Conservation (phyloP, 2,888 invertebrate species). For the Caenorhabditis japonica region DNA sequence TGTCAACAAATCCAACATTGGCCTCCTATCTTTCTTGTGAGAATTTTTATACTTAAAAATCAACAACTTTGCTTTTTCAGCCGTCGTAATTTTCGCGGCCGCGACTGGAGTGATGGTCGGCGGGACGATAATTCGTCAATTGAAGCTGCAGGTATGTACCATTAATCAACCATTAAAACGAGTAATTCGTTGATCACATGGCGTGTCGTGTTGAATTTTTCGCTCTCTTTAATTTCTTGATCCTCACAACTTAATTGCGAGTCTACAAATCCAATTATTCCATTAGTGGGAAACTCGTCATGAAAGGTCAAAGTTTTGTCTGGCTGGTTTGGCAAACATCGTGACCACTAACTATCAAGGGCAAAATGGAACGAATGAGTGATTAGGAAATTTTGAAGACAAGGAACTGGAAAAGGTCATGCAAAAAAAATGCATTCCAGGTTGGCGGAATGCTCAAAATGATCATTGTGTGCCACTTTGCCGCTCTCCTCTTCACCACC, state of each 20-base stretch:
- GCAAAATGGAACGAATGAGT: not conserved
- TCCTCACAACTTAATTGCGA: conserved; percentile 15
- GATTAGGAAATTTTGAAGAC: conserved; percentile 1
- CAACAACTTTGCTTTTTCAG: conserved; percentile 52
- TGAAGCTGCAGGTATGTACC: conserved; percentile 72
- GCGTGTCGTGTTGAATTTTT: conserved; percentile 8
- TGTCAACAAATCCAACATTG: conserved; percentile 73
- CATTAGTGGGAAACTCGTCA: conserved; percentile 9
- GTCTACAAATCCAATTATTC: conserved; percentile 48
- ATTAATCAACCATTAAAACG: too few species aligned
- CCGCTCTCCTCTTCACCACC: conserved; percentile 69
- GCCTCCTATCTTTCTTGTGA: conserved; percentile 75
- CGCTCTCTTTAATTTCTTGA: conserved; percentile 18
- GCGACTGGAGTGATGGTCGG: conserved; percentile 76
- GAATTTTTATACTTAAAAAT: not conserved
- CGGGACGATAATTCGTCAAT: conserved; percentile 72
- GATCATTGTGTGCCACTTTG: conserved; percentile 74
- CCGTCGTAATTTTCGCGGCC: conserved; percentile 76
- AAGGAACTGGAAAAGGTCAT: conserved; percentile 10
- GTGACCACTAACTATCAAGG: too few species aligned
- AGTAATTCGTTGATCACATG: too few species aligned
- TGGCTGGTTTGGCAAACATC: too few species aligned
- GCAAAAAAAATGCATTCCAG: conserved; percentile 37
- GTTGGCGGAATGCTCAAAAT: conserved; percentile 77
- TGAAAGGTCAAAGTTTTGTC: not conserved